phyloP scores from a whole-genome alignment of 2,888 invertebrate species.

The Apoderus coryli region DNA sequence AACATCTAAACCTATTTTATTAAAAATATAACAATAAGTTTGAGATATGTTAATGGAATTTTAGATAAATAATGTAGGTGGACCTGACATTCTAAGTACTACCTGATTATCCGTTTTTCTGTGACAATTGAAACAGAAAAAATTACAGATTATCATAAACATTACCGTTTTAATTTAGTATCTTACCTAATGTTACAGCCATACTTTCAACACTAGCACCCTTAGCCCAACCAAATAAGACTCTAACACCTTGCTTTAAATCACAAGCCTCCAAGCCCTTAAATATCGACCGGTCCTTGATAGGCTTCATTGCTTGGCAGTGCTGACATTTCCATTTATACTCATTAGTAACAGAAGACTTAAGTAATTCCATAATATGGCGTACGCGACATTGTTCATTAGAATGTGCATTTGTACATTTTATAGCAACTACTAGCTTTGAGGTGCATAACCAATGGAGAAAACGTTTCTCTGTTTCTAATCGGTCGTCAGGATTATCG shows the following conservation, averaged over 20 bases:
- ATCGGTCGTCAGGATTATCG: no score
- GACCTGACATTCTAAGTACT: background rate
- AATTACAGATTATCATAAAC: background rate
- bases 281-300: conserved; percentile 14
- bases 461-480: background rate
- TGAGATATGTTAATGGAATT: no score
- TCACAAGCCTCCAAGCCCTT: conserved; percentile 14
- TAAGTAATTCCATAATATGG: no score
- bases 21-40: no score
- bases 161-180: conserved; percentile 2
- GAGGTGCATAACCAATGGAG: background rate
- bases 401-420: no score
- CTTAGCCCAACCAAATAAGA: conserved; percentile 16
- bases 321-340: conserved; percentile 6
- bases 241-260: conserved; percentile 14
- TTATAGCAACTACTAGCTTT: no score
- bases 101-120: background rate
- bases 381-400: no score
- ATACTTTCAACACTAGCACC: conserved; percentile 14
- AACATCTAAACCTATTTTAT: conserved; percentile 12
- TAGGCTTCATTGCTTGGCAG: conserved; percentile 12
- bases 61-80: background rate
- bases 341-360: background rate
- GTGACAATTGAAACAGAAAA: no score
- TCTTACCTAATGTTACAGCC: conserved; percentile 14